A percentile compares a stretch with the other conserved stretches of the same genome.
Evolutionary conservation across 2,888 invertebrate species (phyloP).

Genomic region (Drosophila colorata): DNA sequence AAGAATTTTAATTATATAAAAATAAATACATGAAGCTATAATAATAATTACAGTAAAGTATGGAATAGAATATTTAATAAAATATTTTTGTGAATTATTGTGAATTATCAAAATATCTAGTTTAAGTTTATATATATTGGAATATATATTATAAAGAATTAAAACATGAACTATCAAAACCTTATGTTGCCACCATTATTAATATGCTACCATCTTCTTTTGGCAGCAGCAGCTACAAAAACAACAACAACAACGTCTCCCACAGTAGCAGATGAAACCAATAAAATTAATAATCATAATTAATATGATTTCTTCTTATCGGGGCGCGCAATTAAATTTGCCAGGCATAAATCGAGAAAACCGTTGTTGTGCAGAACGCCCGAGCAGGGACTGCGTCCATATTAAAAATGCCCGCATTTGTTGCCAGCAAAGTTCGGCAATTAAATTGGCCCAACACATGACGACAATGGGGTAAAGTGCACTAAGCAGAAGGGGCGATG

Average conservation of each 20-base stretch:
- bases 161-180: not conserved
- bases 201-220: constrained; percentile 14
- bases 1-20: not conserved
- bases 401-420: constrained; percentile 71
- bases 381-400: constrained; percentile 11
- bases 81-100: too few species aligned
- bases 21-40: too few species aligned
- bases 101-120: too few species aligned
- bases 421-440: constrained; percentile 65
- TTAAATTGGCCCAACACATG: constrained; percentile 75
- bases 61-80: too few species aligned
- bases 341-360: constrained; percentile 56
- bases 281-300: constrained; percentile 75
- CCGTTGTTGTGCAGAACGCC: too few species aligned
- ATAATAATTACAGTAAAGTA: too few species aligned
- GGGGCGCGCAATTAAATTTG: constrained; percentile 68
- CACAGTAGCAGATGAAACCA: constrained; percentile 61
- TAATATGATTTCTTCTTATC: constrained; percentile 78
- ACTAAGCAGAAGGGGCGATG: constrained; percentile 4
- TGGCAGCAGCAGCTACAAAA: constrained; percentile 7
- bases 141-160: not conserved
- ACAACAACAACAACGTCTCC: constrained; percentile 1
- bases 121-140: not conserved
- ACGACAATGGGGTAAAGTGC: constrained; percentile 59
- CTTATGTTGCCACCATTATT: constrained; percentile 24